Evolutionary conservation across 2,888 invertebrate genomes (phyloP).

Genomic region (Amphipyra berbera): DNA sequence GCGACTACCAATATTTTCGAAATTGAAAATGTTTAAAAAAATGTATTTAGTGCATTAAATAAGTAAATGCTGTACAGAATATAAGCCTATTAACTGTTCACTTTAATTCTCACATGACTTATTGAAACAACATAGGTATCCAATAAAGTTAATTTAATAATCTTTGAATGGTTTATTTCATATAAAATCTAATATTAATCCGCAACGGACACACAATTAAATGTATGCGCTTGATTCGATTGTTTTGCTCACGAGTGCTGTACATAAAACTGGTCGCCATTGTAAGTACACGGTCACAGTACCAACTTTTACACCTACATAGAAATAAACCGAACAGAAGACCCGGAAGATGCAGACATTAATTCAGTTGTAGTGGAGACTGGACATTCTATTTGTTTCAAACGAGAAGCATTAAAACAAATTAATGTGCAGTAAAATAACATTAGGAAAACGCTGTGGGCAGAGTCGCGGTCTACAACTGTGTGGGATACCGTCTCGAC

Average conservation of each 20-base stretch:
- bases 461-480: constrained; percentile 47
- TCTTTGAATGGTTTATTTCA: constrained; percentile 4
- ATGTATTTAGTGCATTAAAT: no score
- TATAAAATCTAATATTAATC: constrained; percentile 28
- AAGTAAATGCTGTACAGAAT: neutral
- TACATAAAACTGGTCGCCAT: constrained; percentile 37
- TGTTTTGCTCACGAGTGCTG: constrained; percentile 35
- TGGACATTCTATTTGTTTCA: constrained; percentile 48
- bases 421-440: constrained; percentile 67
- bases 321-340: constrained; percentile 35
- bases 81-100: neutral
- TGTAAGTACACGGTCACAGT: constrained; percentile 32
- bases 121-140: neutral
- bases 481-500: constrained; percentile 47
- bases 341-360: constrained; percentile 46
- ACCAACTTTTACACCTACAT: constrained; percentile 45
- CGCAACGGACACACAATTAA: constrained; percentile 7
- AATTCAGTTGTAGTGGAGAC: constrained; percentile 39
- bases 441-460: constrained; percentile 63
- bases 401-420: constrained; percentile 60
- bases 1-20: no score
- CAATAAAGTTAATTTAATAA: constrained; percentile 13
- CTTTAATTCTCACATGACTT: neutral
- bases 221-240: constrained; percentile 29
- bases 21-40: no score